Evolutionary conservation across 2,113 vertebrate genomes (phyloP), one percentile per base, ranked within the genome.

Genomic region (Aegotheles bennettii): DNA sequence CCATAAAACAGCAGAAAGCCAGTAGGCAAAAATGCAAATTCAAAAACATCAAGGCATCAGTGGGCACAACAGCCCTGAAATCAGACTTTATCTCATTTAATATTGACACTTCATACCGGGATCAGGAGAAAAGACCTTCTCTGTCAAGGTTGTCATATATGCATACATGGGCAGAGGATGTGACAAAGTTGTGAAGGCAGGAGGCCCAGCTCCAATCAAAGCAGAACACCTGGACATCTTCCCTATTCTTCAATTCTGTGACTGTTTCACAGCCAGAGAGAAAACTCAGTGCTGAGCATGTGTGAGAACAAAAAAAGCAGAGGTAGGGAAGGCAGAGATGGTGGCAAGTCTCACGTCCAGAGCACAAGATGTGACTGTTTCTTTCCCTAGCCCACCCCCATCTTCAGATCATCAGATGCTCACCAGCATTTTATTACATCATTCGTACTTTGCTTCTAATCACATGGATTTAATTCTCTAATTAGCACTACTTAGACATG

Each of bases 401-500:
- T 31, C 33, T 59, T 90, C 76, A 88, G 90, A 69, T 63, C 73
- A 47, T 78, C 63, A 57, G 47, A 92, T 83, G 24, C 65, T 87
- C 43, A 82, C 69, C 48, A 67, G 43, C 25, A 43, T 60, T 84
- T 84, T 36, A 42, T 64, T 79, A n/a, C 56, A 76, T 87, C 89
- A 82, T 33, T 75, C 6, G 0, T 87, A 61, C 60, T 92, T 74
- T 78, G 26, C 73, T 71, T 75, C 77, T 96, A 53, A 87, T 91
- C 89, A 87, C 60, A 75, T 33, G 73, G 64, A 78, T 87, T 89
- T 92, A 75, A 92, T 95, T 92, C 35, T 68, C 73, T 87, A 83
- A 60, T 84, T 94, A 63, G 38, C 84, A 50, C 43, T 60, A 2
- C 28, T 89, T 59, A 9, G 5, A 65, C 0, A 5, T 70, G 42